phyloP scores from a whole-genome alignment of 2,113 vertebrate species.

The Leptosomus discolor region DNA sequence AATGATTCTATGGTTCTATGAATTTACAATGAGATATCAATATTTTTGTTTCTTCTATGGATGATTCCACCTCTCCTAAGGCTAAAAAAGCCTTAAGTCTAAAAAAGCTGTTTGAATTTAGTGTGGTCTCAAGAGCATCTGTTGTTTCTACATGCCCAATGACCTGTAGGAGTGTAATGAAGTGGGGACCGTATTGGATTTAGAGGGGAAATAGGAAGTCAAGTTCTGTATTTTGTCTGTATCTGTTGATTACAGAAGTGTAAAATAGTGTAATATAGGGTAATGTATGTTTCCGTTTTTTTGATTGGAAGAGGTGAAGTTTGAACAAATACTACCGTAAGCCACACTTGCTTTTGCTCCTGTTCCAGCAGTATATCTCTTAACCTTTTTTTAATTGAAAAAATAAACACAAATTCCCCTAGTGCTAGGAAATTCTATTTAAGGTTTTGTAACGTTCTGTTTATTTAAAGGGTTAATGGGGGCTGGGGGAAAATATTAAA shows the following conservation, averaged over 20 bases:
- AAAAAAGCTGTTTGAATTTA: neutral
- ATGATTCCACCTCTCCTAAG: neutral
- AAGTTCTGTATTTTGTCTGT: neutral
- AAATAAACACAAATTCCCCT: neutral
- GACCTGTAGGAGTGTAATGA: neutral
- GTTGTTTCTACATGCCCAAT: neutral
- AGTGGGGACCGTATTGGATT: neutral
- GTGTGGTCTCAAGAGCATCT: neutral
- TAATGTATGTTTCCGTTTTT: neutral
- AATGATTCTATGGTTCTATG: too few relatives aligned
- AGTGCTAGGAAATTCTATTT: neutral
- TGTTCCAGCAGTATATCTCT: neutral
- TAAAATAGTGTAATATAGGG: neutral
- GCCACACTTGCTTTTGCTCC: neutral
- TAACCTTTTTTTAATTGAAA: neutral
- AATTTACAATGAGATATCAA: neutral
- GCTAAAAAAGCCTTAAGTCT: neutral
- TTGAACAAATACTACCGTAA: neutral
- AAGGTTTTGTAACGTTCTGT: neutral
- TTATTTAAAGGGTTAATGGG: neutral
- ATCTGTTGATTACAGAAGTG: neutral
- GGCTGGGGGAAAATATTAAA: neutral
- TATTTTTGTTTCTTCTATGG: neutral
- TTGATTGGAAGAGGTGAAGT: neutral
- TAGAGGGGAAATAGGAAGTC: neutral